Percentiles rank a stretch among this genome's conserved stretches.
Conservation (phyloP, 2,113 vertebrate species). For the Rhabdornis inornatus region DNA sequence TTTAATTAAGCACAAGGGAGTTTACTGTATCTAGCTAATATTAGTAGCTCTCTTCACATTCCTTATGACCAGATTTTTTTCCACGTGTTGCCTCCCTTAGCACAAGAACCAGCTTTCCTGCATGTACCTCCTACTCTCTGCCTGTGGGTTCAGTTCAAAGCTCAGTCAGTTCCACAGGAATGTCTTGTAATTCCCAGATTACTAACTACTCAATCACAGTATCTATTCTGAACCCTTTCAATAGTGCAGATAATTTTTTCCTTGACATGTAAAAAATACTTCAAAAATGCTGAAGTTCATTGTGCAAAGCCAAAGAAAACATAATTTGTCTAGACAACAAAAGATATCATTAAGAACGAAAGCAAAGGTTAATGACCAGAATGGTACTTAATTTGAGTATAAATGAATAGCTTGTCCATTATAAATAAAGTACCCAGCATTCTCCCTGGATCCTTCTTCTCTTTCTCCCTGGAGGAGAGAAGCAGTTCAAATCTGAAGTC, state of each 20-base stretch:
- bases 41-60: neutral
- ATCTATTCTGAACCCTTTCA: neutral
- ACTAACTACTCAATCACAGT: neutral
- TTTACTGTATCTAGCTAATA: neutral
- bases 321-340: neutral
- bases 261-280: neutral
- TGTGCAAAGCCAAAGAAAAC: neutral
- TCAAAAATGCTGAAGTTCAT: neutral
- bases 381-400: neutral
- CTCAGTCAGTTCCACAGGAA: neutral
- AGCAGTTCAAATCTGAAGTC: neutral
- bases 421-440: neutral
- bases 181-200: neutral
- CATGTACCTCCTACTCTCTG: neutral
- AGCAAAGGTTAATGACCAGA: constrained; percentile 18
- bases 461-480: neutral
- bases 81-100: neutral
- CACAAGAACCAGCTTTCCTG: neutral
- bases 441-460: neutral
- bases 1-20: neutral
- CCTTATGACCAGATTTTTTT: neutral
- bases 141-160: neutral
- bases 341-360: neutral
- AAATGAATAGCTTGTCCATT: constrained; percentile 34
- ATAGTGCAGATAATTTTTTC: neutral